Base-by-base conservation (phyloP, 2,797 vertebrate genomes). In the Fratercula arctica region DNA sequence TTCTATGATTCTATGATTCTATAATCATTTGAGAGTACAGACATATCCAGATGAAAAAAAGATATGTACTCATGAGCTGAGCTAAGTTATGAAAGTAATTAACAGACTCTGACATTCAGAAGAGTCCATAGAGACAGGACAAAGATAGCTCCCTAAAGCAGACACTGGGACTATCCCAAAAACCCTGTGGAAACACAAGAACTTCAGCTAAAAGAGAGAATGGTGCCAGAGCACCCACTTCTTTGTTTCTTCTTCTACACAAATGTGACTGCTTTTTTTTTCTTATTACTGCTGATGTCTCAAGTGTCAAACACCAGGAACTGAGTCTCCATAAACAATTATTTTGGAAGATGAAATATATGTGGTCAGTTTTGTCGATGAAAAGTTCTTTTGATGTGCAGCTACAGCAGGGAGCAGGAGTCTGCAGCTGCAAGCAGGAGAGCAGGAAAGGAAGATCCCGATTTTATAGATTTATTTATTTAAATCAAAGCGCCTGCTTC, bases 391-490 rank as follows among this genome's bases (percentile, higher is more conserved):
- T 66, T 89, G 86, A 90, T 80, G 48, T 87, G 57, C 37, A 73
- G 57, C 39, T 93, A 87, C 64, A 82, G 45, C 54, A 87, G 39
- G 1, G 1, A 93, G 43, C 10, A 92, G 64, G 16, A 92, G 74
- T 89, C 59, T 87, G 39, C 70, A 79, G 63, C 75, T 90, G 74
- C 23, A 88, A 88, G 66, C 1, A 5, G 56, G 26, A 76, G 5
- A 51, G 20, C 20, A 91, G 64, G 78, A 93, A 73, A 16, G 16
- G 28, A 90, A 86, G 82, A 88, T 39, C 6, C 35, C 53, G 8
- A 61, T 78, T 90, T 84, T 88, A 69, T 33, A 85, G 23, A 76
- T 68, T 89, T 92, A 63, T 95, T 83, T 94, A 67, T 67, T 84
- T 78, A 85, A 64, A 87, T 33, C 3, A 87, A 79, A 85, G 66